These are phyloP conservation scores for Rhorus exstirpatorius DNA, from an alignment of 2,888 invertebrate genomes.

Conservation along the genomic window DNA sequence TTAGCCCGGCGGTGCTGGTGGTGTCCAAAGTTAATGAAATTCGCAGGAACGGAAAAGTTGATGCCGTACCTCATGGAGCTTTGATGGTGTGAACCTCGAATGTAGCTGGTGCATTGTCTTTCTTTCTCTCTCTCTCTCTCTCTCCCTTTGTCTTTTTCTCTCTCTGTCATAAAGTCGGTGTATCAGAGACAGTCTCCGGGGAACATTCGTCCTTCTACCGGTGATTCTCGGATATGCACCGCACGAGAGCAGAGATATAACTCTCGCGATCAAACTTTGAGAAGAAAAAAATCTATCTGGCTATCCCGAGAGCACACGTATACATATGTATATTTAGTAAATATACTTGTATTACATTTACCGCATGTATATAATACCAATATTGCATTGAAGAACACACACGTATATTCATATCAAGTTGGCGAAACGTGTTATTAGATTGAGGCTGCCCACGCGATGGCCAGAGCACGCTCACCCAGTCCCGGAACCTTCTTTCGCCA, in stretches of 20 bases:
- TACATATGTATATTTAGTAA: slow-evolving; percentile 4
- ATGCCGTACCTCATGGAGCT: not conserved
- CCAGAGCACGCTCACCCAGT: slow-evolving; percentile 67
- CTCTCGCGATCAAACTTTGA: slow-evolving; percentile 40
- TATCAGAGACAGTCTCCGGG: slow-evolving; percentile 37
- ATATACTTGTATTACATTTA: not conserved
- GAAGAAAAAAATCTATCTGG: slow-evolving; percentile 35
- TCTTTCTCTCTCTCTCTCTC: slow-evolving; percentile 9
- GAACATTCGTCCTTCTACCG: slow-evolving; percentile 19
- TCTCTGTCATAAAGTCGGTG: not conserved
- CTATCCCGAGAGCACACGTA: slow-evolving; percentile 33
- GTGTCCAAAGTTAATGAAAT: slow-evolving; percentile 65
- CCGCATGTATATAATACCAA: slow-evolving; percentile 42
- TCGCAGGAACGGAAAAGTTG: slow-evolving; percentile 56
- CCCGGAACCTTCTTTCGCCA: slow-evolving; percentile 70
- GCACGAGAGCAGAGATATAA: slow-evolving; percentile 28
- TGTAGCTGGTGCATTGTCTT: slow-evolving; percentile 12
- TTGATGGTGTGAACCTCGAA: not conserved
- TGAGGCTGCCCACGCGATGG: slow-evolving; percentile 80
- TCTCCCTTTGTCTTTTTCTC: slow-evolving; percentile 2
- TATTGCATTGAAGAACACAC: slow-evolving; percentile 42
- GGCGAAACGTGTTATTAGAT: slow-evolving; percentile 82
- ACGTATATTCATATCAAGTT: slow-evolving; percentile 58
- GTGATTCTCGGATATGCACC: slow-evolving; percentile 19
- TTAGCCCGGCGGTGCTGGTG: slow-evolving; percentile 35